A percentile compares a stretch with the other conserved stretches of the same genome.
phyloP scores from a whole-genome alignment of 2,113 vertebrate genomes.

The Zapus hudsonius region DNA sequence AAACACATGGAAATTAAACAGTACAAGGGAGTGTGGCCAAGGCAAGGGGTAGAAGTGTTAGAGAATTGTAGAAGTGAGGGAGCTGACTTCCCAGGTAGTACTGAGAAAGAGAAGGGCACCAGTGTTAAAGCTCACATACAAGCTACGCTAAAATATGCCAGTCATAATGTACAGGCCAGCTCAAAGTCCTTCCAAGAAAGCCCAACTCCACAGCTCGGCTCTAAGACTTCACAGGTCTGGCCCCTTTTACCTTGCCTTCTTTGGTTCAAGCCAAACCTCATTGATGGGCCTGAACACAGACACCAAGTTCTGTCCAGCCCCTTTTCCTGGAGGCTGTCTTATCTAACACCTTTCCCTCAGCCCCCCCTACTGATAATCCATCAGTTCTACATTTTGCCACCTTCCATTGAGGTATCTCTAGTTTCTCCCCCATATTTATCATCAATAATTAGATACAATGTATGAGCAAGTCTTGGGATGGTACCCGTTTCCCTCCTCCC shows the following conservation, averaged over 20 bases:
- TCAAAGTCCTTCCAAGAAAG: neutral
- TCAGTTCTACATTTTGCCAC: neutral
- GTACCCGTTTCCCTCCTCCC: too few relatives aligned
- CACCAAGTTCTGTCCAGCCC: too few relatives aligned
- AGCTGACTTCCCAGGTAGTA: neutral
- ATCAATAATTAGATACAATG: too few relatives aligned
- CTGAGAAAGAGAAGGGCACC: neutral
- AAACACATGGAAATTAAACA: slow-evolving; percentile 54
- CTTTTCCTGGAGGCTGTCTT: neutral
- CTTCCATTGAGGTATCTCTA: neutral
- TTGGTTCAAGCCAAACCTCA: neutral
- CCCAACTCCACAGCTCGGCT: neutral
- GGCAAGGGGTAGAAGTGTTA: neutral
- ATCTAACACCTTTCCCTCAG: neutral
- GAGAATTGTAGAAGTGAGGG: slow-evolving; percentile 21
- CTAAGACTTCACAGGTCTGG: neutral
- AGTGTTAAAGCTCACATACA: neutral
- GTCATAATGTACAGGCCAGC: neutral
- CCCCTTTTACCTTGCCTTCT: neutral
- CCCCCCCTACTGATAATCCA: neutral
- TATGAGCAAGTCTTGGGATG: too few relatives aligned
- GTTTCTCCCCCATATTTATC: too few relatives aligned
- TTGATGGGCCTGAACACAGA: neutral
- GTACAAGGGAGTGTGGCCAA: neutral
- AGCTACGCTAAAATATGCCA: neutral